Evolutionary conservation across 1,140 invertebrate genomes (phyloP).

Genomic region (Drosophila pseudoobscura): DNA sequence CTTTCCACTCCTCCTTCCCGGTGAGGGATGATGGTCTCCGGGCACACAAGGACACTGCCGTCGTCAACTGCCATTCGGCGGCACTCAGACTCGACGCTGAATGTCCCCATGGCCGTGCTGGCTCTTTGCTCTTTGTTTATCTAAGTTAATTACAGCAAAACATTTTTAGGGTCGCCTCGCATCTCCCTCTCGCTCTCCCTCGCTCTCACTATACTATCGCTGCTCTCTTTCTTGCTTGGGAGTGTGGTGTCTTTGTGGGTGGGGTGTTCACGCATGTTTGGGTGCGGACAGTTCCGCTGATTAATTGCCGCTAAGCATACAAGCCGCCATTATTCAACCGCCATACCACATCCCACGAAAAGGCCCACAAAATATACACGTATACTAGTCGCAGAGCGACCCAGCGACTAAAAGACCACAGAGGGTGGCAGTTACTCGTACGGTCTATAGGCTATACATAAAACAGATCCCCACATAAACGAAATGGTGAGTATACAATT

Average conservation of each 20-base stretch:
- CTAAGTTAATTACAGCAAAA: slow-evolving; percentile 81
- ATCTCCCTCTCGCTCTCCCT: slow-evolving; percentile 3
- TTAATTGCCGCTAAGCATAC: slow-evolving; percentile 78
- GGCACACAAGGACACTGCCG: slow-evolving; percentile 30
- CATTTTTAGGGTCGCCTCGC: slow-evolving; percentile 70
- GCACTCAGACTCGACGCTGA: slow-evolving; percentile 16
- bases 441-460: too few relatives aligned
- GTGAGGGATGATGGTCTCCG: neutral
- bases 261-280: slow-evolving; percentile 70
- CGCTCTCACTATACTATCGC: neutral
- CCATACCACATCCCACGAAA: slow-evolving; percentile 31
- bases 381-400: neutral
- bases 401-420: too few relatives aligned
- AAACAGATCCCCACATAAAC: too few relatives aligned
- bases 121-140: slow-evolving; percentile 59
- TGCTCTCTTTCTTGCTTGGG: slow-evolving; percentile 17
- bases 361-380: slow-evolving; percentile 39
- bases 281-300: slow-evolving; percentile 79
- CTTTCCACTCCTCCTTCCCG: slow-evolving; percentile 1
- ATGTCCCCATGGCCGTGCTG: slow-evolving; percentile 41
- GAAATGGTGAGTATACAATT: too few relatives aligned
- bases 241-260: slow-evolving; percentile 11
- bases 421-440: too few relatives aligned
- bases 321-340: slow-evolving; percentile 70
- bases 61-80: slow-evolving; percentile 18